phyloP scores from a whole-genome alignment of 2,797 vertebrate genomes.

The Microchirus variegatus region DNA sequence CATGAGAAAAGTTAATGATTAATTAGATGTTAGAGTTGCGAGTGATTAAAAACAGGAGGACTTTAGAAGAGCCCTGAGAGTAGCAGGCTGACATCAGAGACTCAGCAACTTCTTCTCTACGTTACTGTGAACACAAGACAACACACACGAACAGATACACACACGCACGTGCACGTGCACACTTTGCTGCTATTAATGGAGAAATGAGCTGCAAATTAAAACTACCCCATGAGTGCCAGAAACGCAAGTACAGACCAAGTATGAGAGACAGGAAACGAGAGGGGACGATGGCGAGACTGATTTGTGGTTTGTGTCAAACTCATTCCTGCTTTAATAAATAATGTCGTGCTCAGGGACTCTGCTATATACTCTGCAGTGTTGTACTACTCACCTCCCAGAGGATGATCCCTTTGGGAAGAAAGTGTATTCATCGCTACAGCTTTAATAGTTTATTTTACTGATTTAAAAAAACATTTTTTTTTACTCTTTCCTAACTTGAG shows the following conservation, averaged over 20 bases:
- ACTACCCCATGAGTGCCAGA: slow-evolving; percentile 70
- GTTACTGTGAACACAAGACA: slow-evolving; percentile 51
- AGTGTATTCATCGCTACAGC: background rate
- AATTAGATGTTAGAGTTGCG: slow-evolving; percentile 83
- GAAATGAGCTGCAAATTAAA: slow-evolving; percentile 77
- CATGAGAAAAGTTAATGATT: slow-evolving; percentile 86
- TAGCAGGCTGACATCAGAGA: slow-evolving; percentile 61
- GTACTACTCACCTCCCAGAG: background rate
- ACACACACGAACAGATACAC: slow-evolving; percentile 21
- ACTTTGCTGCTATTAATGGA: slow-evolving; percentile 64
- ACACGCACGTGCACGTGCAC: slow-evolving; percentile 42
- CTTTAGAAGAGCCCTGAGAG: slow-evolving; percentile 74
- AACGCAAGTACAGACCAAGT: slow-evolving; percentile 62
- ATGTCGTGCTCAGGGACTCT: slow-evolving; percentile 5
- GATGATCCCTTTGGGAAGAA: slow-evolving; percentile 2
- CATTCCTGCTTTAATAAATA: slow-evolving; percentile 22
- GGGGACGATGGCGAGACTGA: slow-evolving; percentile 19
- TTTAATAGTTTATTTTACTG: background rate
- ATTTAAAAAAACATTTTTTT: background rate
- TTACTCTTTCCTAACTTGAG: slow-evolving; percentile 4
- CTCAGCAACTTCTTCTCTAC: slow-evolving; percentile 58
- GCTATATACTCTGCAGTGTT: background rate
- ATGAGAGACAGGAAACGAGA: slow-evolving; percentile 29
- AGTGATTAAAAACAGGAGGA: slow-evolving; percentile 82
- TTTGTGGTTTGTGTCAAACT: slow-evolving; percentile 26